Evolutionary conservation across 2,797 vertebrate species (phyloP).

Genomic region (Etheostoma perlongum): DNA sequence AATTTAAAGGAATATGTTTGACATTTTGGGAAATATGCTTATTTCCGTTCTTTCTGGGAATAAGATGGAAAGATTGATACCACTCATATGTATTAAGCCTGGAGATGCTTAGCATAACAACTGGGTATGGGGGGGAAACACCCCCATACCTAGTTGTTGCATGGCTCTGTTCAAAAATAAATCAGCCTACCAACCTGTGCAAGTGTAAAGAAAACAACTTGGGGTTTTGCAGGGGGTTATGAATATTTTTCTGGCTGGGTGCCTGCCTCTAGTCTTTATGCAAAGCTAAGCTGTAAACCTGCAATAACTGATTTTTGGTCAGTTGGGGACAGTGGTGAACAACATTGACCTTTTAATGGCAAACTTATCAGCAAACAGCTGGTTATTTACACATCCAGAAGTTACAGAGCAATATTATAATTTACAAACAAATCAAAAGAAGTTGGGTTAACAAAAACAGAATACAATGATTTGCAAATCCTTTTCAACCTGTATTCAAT

Average conservation of each 20-base stretch:
- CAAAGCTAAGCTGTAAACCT: neutral
- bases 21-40: neutral
- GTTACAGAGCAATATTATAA: neutral
- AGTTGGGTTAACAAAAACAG: no score
- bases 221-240: neutral
- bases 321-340: neutral
- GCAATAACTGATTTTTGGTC: neutral
- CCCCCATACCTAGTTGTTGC: no score
- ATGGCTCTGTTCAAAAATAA: neutral
- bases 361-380: neutral
- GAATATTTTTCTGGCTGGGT: neutral
- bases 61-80: neutral
- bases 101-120: neutral
- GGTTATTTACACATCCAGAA: neutral
- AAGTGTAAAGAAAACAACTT: neutral
- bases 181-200: neutral
- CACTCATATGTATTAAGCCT: neutral
- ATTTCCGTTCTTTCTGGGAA: neutral
- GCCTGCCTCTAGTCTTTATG: neutral
- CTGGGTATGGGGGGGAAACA: neutral
- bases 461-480: no score
- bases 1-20: neutral
- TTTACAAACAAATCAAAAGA: neutral
- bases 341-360: neutral
- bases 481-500: no score